Conservation (phyloP, 2,113 vertebrate genomes). For the Halichoeres trimaculatus region DNA sequence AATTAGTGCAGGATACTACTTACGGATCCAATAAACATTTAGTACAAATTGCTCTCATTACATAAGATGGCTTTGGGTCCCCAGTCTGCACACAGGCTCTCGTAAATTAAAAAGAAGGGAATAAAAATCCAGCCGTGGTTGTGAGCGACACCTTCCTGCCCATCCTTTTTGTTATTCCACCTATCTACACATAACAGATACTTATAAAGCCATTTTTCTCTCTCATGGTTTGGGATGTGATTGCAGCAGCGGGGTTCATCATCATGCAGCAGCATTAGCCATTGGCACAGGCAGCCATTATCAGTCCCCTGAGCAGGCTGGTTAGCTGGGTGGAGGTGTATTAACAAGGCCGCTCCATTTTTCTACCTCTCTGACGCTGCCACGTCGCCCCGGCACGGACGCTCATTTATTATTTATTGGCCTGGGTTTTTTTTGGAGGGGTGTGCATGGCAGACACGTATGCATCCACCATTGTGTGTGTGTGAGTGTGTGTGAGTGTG, state of each 20-base stretch:
- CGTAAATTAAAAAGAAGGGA: constrained; percentile 39
- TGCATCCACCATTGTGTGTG: constrained; percentile 57
- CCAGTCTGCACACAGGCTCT: background rate
- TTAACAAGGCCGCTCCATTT: constrained; percentile 73
- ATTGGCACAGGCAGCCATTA: constrained; percentile 58
- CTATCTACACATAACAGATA: constrained; percentile 29
- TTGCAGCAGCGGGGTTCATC: constrained; percentile 41
- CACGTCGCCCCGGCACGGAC: constrained; percentile 54
- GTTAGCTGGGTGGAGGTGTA: constrained; percentile 59
- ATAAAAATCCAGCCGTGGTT: constrained; percentile 8
- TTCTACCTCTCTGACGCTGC: constrained; percentile 50
- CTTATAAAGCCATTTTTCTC: constrained; percentile 40
- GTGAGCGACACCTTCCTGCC: constrained; percentile 30
- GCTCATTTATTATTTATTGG: constrained; percentile 73
- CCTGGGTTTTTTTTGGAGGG: constrained; percentile 65
- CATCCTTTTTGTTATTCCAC: constrained; percentile 37
- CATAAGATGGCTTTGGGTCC: constrained; percentile 41
- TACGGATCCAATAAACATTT: constrained; percentile 64
- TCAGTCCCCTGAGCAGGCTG: constrained; percentile 55
- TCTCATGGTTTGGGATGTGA: constrained; percentile 32
- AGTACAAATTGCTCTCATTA: constrained; percentile 64
- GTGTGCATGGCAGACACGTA: constrained; percentile 59
- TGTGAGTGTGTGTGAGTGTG: background rate
- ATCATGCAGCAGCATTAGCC: constrained; percentile 63
- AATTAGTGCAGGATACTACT: constrained; percentile 61